phyloP scores from a whole-genome alignment of 2,797 vertebrate genomes.

The Lagodon rhomboides region DNA sequence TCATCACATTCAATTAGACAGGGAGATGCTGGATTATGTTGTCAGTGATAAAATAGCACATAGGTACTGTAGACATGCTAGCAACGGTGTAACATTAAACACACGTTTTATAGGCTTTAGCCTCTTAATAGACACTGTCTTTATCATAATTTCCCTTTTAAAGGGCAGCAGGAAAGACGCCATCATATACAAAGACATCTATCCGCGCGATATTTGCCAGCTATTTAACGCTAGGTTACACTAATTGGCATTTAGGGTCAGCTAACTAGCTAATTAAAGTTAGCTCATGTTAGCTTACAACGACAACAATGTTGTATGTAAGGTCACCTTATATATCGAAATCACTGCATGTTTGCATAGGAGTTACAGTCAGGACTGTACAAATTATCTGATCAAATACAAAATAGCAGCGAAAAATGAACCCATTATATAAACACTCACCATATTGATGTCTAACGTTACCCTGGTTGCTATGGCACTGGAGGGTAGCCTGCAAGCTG shows the following conservation, averaged over 20 bases:
- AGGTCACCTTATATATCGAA: accelerated
- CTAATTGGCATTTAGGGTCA: not conserved
- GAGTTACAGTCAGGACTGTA: accelerated
- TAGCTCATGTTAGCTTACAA: conserved; percentile 25
- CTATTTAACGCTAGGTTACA: not conserved
- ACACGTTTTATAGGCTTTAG: not conserved
- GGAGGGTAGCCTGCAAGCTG: conserved; percentile 9
- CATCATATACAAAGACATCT: too few relatives aligned
- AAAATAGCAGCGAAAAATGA: not conserved
- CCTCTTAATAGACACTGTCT: not conserved
- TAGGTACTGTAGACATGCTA: not conserved
- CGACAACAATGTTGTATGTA: not conserved
- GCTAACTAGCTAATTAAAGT: conserved; percentile 61
- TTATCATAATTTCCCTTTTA: not conserved
- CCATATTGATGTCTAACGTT: conserved; percentile 66
- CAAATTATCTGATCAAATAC: not conserved
- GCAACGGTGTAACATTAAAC: not conserved
- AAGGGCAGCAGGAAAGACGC: too few relatives aligned
- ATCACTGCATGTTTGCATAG: accelerated
- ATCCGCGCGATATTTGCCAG: not conserved
- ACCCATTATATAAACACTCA: conserved; percentile 38
- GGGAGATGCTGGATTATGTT: not conserved
- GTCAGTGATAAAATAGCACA: not conserved
- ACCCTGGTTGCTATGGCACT: conserved; percentile 75
- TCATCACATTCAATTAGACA: conserved; percentile 25